phyloP scores from a whole-genome alignment of 1,140 invertebrate genomes.

The Carposina sasakii region DNA sequence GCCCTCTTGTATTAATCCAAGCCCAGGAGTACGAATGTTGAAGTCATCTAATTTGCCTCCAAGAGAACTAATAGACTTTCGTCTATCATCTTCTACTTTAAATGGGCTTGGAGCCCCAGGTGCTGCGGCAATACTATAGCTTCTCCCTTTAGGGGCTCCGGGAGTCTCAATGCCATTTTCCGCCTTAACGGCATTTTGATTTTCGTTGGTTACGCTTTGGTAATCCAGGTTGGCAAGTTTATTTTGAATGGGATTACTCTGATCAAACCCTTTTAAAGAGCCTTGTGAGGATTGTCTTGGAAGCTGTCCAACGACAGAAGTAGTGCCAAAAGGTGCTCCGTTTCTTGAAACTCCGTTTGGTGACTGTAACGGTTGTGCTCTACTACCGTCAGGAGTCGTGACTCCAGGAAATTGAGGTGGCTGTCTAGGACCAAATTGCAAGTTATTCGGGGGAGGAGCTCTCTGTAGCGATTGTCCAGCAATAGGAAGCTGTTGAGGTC shows the following conservation, averaged over 20 bases:
- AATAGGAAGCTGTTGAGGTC: conserved; percentile 45
- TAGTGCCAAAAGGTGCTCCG: conserved; percentile 20
- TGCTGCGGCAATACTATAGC: conserved; percentile 68
- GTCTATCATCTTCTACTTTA: conserved; percentile 61
- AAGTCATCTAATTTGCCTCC: conserved; percentile 56
- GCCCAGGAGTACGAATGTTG: conserved; percentile 44
- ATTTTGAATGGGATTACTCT: conserved; percentile 32
- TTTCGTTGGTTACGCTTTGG: conserved; percentile 45
- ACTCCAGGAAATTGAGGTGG: conserved; percentile 39
- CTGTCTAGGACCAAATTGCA: conserved; percentile 63
- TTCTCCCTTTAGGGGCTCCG: conserved; percentile 58
- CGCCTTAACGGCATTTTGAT: conserved; percentile 38
- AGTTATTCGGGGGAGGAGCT: conserved; percentile 52
- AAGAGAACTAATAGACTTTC: conserved; percentile 61
- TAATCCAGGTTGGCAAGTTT: conserved; percentile 67
- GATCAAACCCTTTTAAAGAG: conserved; percentile 47
- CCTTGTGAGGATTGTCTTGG: conserved; percentile 61
- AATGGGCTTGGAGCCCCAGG: conserved; percentile 59
- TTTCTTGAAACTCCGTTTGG: conserved; percentile 41
- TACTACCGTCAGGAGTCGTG: conserved; percentile 42
- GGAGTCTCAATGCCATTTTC: conserved; percentile 50
- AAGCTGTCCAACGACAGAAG: conserved; percentile 32
- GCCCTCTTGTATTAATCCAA: conserved; percentile 67
- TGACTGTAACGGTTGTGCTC: conserved; percentile 34
- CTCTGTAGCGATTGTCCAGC: conserved; percentile 37